These are phyloP conservation scores for Danionella cerebrum DNA, from an alignment of 2,113 vertebrate species.

Conservation along the genomic window DNA sequence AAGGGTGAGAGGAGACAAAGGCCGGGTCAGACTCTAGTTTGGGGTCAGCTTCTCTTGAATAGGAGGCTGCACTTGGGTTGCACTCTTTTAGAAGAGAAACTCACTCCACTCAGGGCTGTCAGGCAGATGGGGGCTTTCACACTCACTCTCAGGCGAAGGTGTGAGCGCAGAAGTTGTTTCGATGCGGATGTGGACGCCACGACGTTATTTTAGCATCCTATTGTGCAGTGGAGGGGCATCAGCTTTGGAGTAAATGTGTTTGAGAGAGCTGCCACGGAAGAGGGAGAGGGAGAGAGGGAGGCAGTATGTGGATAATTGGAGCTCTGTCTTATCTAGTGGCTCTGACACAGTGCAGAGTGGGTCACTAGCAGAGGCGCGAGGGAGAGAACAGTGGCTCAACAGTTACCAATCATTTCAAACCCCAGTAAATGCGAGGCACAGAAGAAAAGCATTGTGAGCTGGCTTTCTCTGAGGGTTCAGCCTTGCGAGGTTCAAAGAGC, in stretches of 20 bases:
- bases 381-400: conserved; percentile 78
- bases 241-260: not conserved
- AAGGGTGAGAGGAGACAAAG: conserved; percentile 64
- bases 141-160: not conserved
- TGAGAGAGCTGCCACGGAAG: no score
- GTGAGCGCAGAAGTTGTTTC: not conserved
- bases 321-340: conserved; percentile 86
- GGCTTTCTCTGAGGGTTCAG: conserved; percentile 56
- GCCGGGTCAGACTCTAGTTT: conserved; percentile 70
- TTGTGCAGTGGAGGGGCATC: not conserved
- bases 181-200: not conserved
- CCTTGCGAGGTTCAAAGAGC: conserved; percentile 83
- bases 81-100: conserved; percentile 44
- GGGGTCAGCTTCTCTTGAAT: conserved; percentile 70
- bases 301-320: conserved; percentile 79
- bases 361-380: conserved; percentile 76
- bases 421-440: conserved; percentile 44
- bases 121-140: conserved; percentile 30
- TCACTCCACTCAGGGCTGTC: conserved; percentile 48
- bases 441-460: conserved; percentile 68
- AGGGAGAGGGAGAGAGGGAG: conserved; percentile 4
- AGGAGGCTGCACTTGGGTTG: conserved; percentile 43
- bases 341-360: conserved; percentile 74
- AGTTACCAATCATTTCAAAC: conserved; percentile 89
- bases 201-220: not conserved